A percentile compares a stretch with the other conserved stretches of the same genome.
Conservation (phyloP, 1,140 invertebrate genomes). For the Euglossa dilemma region DNA sequence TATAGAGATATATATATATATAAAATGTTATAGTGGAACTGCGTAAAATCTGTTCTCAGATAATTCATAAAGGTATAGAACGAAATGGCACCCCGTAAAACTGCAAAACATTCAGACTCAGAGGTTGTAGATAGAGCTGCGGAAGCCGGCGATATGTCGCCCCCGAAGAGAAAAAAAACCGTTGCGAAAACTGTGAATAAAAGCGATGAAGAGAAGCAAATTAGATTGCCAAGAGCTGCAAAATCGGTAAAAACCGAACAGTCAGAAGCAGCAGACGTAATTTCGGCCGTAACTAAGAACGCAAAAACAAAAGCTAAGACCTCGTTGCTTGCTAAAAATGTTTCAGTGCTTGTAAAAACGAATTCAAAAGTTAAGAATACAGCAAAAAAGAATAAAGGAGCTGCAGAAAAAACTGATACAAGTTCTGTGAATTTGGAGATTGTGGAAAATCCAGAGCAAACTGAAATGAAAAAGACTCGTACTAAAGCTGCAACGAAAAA, state of each 20-base stretch:
- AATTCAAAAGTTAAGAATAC: slow-evolving; percentile 2
- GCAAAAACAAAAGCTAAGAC: not conserved
- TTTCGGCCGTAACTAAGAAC: not conserved
- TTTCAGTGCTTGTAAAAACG: not conserved
- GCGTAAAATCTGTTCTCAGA: not conserved
- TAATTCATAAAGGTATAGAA: not conserved
- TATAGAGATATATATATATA: not conserved
- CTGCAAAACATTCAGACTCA: slow-evolving; percentile 16
- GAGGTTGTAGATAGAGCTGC: slow-evolving; percentile 16
- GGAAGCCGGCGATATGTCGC: slow-evolving; percentile 17
- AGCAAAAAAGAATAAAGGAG: slow-evolving; percentile 4
- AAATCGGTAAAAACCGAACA: slow-evolving; percentile 21
- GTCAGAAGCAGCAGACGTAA: not conserved
- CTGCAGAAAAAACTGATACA: not conserved
- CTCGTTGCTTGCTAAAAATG: slow-evolving; percentile 2
- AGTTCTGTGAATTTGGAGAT: not conserved
- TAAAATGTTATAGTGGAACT: not conserved
- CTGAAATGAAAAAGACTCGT: slow-evolving; percentile 21
- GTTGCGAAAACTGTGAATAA: not conserved
- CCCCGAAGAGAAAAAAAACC: slow-evolving; percentile 42
- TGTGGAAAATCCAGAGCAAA: not conserved
- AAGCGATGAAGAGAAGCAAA: slow-evolving; percentile 20
- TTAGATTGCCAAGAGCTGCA: slow-evolving; percentile 38
- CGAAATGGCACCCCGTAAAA: slow-evolving; percentile 52
- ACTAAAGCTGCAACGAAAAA: slow-evolving; percentile 30